phyloP scores from a whole-genome alignment of 2,888 invertebrate species.

The Acleris emargana region DNA sequence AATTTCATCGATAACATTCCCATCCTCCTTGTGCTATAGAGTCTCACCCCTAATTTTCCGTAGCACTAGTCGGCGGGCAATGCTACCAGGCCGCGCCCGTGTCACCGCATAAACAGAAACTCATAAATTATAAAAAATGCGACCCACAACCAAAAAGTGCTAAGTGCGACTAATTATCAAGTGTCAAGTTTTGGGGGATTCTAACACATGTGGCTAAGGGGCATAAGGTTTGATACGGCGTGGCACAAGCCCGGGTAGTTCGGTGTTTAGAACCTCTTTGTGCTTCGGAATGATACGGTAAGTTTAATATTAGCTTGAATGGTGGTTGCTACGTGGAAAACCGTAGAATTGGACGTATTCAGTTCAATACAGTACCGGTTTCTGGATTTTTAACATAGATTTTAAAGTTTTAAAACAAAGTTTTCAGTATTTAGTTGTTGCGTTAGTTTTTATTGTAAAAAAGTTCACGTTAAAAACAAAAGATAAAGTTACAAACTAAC shows the following conservation, averaged over 20 bases:
- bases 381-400: neutral
- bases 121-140: conserved; percentile 35
- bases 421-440: too few relatives aligned
- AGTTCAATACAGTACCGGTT: neutral
- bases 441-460: too few relatives aligned
- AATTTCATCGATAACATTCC: conserved; percentile 6
- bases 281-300: conserved; percentile 77
- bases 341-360: neutral
- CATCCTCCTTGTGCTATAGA: conserved; percentile 13
- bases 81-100: conserved; percentile 67
- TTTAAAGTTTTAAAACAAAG: neutral
- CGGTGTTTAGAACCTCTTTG: conserved; percentile 57
- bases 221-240: conserved; percentile 76
- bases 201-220: conserved; percentile 78
- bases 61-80: conserved; percentile 63
- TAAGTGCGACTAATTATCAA: conserved; percentile 49
- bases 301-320: conserved; percentile 45
- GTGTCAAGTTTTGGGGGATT: conserved; percentile 54
- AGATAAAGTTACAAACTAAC: too few relatives aligned
- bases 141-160: conserved; percentile 37
- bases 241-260: conserved; percentile 81
- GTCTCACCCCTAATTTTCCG: conserved; percentile 54
- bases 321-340: conserved; percentile 5
- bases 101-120: conserved; percentile 46
- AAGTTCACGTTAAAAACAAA: too few relatives aligned